Percentiles rank a stretch among this genome's conserved stretches.
These are phyloP conservation scores for Leptopilina drosophilae DNA, from an alignment of 2,888 invertebrate genomes.

Conservation along the genomic window DNA sequence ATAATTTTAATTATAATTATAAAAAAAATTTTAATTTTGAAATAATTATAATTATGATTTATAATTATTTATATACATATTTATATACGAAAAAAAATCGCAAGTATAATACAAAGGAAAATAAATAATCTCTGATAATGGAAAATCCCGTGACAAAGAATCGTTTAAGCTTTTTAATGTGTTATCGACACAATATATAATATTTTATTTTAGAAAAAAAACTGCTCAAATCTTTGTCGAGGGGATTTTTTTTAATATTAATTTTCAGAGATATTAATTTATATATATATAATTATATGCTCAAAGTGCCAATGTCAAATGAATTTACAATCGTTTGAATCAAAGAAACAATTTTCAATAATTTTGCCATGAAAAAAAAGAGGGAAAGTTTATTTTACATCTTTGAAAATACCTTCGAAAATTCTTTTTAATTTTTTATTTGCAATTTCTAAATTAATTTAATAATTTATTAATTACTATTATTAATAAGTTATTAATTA, in stretches of 20 bases:
- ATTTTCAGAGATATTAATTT: conserved; percentile 1
- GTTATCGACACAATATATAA: conserved; percentile 37
- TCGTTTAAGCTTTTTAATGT: conserved; percentile 31
- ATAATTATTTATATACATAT: no score
- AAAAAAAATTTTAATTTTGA: no score
- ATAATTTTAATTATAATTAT: no score
- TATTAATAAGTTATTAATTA: no score
- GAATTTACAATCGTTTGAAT: conserved; percentile 1
- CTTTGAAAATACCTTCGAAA: no score
- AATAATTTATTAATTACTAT: no score
- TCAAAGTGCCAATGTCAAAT: conserved; percentile 24
- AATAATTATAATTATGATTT: no score
- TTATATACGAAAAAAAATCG: not conserved
- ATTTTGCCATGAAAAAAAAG: no score
- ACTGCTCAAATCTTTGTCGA: conserved; percentile 35
- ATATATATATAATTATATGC: not conserved
- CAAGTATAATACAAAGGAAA: not conserved
- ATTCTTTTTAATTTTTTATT: no score
- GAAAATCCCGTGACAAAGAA: conserved; percentile 9
- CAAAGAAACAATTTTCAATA: not conserved
- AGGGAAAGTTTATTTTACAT: no score
- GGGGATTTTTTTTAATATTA: not conserved
- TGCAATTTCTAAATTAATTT: no score
- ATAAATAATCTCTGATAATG: conserved; percentile 1
- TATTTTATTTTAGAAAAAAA: conserved; percentile 27